Percentiles rank a stretch among this genome's conserved stretches.
These are phyloP conservation scores for Eunapius fragilis DNA, from an alignment of 37 sponge, comb jelly and placozoan genomes.

Conservation along the genomic window DNA sequence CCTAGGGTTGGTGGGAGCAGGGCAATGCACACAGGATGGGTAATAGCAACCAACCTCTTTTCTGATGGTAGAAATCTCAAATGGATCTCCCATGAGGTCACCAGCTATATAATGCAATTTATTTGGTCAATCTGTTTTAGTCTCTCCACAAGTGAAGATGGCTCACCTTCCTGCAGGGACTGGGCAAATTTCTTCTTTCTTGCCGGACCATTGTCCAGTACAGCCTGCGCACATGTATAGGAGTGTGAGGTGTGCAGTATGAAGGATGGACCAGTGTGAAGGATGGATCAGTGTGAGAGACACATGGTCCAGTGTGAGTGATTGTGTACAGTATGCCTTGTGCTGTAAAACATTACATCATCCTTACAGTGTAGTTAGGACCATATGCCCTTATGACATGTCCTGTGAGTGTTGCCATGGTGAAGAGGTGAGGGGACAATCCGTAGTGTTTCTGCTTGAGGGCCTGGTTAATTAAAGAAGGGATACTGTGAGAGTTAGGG, in stretches of 20 bases:
- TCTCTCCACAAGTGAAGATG: not conserved
- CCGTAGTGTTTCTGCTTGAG: conserved; percentile 20
- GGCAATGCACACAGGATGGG: not conserved
- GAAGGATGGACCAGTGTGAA: too few relatives aligned
- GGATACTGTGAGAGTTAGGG: not conserved
- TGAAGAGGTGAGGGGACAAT: conserved; percentile 48
- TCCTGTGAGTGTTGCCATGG: not conserved
- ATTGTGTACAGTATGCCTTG: too few relatives aligned
- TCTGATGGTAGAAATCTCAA: conserved; percentile 50
- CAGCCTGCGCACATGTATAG: not conserved
- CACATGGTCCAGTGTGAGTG: too few relatives aligned
- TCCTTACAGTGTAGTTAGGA: conserved; percentile 42
- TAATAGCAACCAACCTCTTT: conserved; percentile 25
- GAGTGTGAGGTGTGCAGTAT: not conserved
- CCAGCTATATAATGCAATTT: conserved; percentile 17
- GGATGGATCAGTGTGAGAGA: too few relatives aligned
- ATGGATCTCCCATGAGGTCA: conserved; percentile 52
- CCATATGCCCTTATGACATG: conserved; percentile 32
- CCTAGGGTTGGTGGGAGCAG: conserved; percentile 9
- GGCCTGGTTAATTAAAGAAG: not conserved
- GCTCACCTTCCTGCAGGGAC: conserved; percentile 42
- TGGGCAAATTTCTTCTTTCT: conserved; percentile 7
- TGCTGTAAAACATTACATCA: not conserved
- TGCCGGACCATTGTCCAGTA: conserved; percentile 8
- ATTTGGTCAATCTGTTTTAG: not conserved